These are phyloP conservation scores for Drosophila meridionalis DNA, from an alignment of 2,888 invertebrate genomes.

Conservation along the genomic window DNA sequence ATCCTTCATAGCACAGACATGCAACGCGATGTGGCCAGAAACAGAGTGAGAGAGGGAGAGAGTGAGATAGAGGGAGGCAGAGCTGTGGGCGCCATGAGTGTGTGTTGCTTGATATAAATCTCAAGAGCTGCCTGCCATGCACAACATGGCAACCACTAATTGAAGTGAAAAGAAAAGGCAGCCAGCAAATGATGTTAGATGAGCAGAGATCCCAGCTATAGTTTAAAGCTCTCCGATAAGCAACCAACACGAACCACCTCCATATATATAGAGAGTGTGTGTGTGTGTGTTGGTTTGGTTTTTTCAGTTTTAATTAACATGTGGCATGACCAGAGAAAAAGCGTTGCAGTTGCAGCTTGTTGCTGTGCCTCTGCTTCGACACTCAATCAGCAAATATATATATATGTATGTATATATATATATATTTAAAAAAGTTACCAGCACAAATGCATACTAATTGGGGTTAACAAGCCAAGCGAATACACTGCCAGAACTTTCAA, in stretches of 20 bases:
- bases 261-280: neutral
- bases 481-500: conserved; percentile 10
- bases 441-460: conserved; percentile 70
- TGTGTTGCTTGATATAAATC: conserved; percentile 68
- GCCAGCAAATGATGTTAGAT: conserved; percentile 45
- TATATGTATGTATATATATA: neutral
- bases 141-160: conserved; percentile 81
- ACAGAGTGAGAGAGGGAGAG: neutral
- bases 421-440: conserved; percentile 30
- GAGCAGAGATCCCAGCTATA: conserved; percentile 28
- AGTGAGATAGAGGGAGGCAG: neutral
- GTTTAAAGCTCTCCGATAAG: conserved; percentile 37
- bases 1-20: conserved; percentile 70
- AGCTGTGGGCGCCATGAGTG: conserved; percentile 27
- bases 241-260: conserved; percentile 34
- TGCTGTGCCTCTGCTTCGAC: conserved; percentile 30
- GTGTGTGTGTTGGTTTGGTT: conserved; percentile 31
- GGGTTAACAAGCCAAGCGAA: conserved; percentile 66
- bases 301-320: conserved; percentile 75
- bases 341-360: conserved; percentile 30
- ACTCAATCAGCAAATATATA: conserved; percentile 45
- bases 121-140: conserved; percentile 68
- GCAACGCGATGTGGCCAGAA: conserved; percentile 40
- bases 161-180: conserved; percentile 79
- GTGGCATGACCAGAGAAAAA: conserved; percentile 52